phyloP scores from a whole-genome alignment of 1,140 invertebrate species.

The Lepeophtheirus salmonis region DNA sequence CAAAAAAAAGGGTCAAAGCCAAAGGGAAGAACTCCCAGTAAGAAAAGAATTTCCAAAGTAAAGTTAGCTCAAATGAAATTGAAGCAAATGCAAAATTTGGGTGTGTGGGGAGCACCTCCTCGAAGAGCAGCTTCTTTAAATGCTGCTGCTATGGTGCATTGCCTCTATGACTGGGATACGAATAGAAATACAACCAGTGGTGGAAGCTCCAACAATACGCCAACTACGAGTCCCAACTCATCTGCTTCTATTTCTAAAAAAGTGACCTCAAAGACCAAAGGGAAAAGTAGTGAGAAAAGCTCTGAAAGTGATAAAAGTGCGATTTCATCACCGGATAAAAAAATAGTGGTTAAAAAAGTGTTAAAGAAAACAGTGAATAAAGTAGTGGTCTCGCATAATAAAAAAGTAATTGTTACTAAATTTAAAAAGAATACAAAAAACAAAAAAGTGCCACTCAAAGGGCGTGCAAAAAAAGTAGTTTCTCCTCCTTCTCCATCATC shows the following conservation, averaged over 20 bases:
- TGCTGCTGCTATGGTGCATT: constrained; percentile 73
- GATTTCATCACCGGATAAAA: constrained; percentile 19
- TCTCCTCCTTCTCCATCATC: neutral
- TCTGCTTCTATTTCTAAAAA: neutral
- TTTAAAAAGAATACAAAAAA: neutral
- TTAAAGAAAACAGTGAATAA: constrained; percentile 23
- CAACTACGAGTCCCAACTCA: constrained; percentile 17
- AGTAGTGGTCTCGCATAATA: constrained; percentile 30
- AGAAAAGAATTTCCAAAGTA: constrained; percentile 3
- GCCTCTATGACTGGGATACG: constrained; percentile 60
- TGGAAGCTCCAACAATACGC: neutral
- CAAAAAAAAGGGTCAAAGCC: no score
- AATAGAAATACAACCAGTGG: neutral
- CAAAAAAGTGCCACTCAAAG: constrained; percentile 21
- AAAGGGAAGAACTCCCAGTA: neutral
- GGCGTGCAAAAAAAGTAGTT: neutral
- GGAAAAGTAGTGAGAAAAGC: no score
- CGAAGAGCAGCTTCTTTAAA: constrained; percentile 60
- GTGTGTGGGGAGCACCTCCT: constrained; percentile 4
- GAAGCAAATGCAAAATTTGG: constrained; percentile 12
- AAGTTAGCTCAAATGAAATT: constrained; percentile 2
- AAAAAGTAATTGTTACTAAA: constrained; percentile 24
- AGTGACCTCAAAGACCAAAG: neutral
- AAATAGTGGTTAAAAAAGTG: constrained; percentile 20
- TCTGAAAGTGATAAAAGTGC: no score